Base-by-base conservation (phyloP, 2,113 vertebrate genomes). In the Dinomys branickii region DNA sequence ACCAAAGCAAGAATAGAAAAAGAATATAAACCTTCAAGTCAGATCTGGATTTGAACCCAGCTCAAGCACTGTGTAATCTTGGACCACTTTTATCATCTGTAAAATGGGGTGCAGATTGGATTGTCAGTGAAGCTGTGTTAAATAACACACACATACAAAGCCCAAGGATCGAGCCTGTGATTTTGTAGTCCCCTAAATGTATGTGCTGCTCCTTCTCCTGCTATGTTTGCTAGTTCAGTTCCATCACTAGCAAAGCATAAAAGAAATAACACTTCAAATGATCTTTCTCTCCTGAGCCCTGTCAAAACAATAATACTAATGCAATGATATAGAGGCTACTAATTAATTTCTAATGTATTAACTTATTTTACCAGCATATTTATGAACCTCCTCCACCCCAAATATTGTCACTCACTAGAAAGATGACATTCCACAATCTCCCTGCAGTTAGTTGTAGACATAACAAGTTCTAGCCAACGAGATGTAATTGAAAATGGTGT, bases 141-240 rank as follows among this genome's bases (percentile, higher is more conserved):
- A 89, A 56, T 2, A 44, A 6, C 5, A 0, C 1, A 1, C 30
- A 4, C 1, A 24, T 24, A 7, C 3, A 22, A 38, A 47, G 59
- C 47, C 61, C 30, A 61, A 24, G 56, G 1, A 30, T 4, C 52
- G 33, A 41, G 52, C 58, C 30, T 67, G n/a, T 26, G 7, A 30
- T 9, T 78, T 22, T 11, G 71, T 5, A 44, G 14, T 22, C 20
- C 63, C 30, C 33, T 19, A 58, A 58, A 86, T 28, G 52, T 4
- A 0, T 9, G 14, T 0, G 7, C 17, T 1, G 1, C 14, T 50
- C 17, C 65, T 33, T 5, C n/a, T 4, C 6, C 33, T 44, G 44
- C 4, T n/a, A 0, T 7, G 30, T 7, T 9, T 33, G 5, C 0
- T 4, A 1, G 0, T 35, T 13, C 38, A 35, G 56, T n/a, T 59